Conservation (phyloP, 2,888 invertebrate genomes). For the Cephalotes varians region DNA sequence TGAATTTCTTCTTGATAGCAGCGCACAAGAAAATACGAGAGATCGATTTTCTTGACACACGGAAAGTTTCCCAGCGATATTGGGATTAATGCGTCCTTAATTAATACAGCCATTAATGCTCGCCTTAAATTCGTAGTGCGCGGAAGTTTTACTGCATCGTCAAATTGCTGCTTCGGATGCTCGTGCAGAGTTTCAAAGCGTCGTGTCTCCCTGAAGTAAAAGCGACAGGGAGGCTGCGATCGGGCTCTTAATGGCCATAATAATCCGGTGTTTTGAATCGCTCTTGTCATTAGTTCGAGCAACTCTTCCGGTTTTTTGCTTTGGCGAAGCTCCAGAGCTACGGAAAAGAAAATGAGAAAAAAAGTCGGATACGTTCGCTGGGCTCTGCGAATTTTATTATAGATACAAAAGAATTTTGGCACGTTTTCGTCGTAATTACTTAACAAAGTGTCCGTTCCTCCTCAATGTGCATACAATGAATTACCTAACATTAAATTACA, state of each 20-base stretch:
- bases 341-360: not conserved
- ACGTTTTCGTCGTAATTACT: conserved; percentile 17
- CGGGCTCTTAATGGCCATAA: conserved; percentile 67
- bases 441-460: not conserved
- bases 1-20: not conserved
- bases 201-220: conserved; percentile 29
- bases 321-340: conserved; percentile 58
- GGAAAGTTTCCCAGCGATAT: conserved; percentile 29
- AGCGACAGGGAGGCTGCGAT: conserved; percentile 50
- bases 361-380: conserved; percentile 21
- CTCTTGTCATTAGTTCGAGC: conserved; percentile 67
- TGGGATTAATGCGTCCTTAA: conserved; percentile 35
- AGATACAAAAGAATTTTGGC: conserved; percentile 24
- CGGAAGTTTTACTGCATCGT: conserved; percentile 60
- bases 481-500: not conserved
- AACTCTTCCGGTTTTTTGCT: conserved; percentile 51
- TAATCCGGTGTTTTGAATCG: conserved; percentile 66
- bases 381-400: conserved; percentile 56
- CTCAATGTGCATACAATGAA: not conserved
- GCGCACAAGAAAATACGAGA: not conserved
- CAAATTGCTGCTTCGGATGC: conserved; percentile 57
- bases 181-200: conserved; percentile 56
- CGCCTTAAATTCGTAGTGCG: conserved; percentile 46
- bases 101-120: conserved; percentile 57
- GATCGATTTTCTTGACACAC: too few relatives aligned